Evolutionary conservation across 1,140 invertebrate genomes (phyloP).

Genomic region (Linepithema humile): DNA sequence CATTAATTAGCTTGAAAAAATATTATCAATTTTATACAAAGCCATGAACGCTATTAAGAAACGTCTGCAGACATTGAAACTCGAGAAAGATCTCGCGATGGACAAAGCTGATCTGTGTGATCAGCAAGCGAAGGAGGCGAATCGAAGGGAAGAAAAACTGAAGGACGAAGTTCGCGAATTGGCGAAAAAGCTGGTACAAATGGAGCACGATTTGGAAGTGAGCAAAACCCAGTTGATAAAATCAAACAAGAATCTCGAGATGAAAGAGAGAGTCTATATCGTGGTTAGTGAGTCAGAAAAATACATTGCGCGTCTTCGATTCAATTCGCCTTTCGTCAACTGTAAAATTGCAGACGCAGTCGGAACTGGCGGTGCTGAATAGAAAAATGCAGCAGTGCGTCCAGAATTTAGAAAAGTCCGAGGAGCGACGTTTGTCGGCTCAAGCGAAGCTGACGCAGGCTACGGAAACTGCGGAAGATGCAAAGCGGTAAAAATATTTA

Average conservation of each 20-base stretch:
- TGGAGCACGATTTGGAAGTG: slow-evolving; percentile 88
- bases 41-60: slow-evolving; percentile 93
- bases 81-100: slow-evolving; percentile 91
- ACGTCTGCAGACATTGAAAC: slow-evolving; percentile 91
- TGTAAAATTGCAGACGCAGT: slow-evolving; percentile 87
- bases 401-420: slow-evolving; percentile 91
- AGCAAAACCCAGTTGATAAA: slow-evolving; percentile 87
- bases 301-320: neutral
- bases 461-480: slow-evolving; percentile 92
- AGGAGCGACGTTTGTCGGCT: slow-evolving; percentile 89
- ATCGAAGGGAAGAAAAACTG: slow-evolving; percentile 87
- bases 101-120: slow-evolving; percentile 90
- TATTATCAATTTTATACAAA: neutral
- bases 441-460: slow-evolving; percentile 91
- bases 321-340: neutral
- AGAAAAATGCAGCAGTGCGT: slow-evolving; percentile 92
- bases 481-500: slow-evolving; percentile 87
- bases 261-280: slow-evolving; percentile 87
- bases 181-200: slow-evolving; percentile 88
- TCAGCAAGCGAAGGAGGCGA: slow-evolving; percentile 88
- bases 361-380: slow-evolving; percentile 90
- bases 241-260: slow-evolving; percentile 87
- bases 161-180: slow-evolving; percentile 88
- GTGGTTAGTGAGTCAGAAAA: slow-evolving; percentile 82
- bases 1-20: neutral